A percentile compares a stretch with the other conserved stretches of the same genome.
Conservation (phyloP, 2,113 vertebrate species). For the Fukomys damarensis region DNA sequence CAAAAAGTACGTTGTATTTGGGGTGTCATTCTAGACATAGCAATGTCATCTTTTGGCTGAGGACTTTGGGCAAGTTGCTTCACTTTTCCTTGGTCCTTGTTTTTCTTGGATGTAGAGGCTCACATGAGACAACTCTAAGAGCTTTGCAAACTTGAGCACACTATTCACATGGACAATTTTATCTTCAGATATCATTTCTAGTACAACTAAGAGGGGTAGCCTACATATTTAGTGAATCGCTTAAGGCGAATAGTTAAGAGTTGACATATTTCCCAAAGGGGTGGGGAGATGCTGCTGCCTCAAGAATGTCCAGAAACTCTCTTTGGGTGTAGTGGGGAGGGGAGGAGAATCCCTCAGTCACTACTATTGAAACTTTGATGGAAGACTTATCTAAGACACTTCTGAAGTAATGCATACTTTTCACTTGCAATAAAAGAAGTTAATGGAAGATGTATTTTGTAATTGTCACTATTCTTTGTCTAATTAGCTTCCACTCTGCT, state of each 20-base stretch:
- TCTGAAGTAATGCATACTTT: slow-evolving; percentile 13
- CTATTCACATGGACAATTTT: not conserved
- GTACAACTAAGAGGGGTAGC: not conserved
- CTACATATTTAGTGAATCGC: slow-evolving; percentile 52
- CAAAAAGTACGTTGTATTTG: slow-evolving; percentile 4
- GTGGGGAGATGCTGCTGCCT: not conserved
- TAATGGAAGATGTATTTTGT: not conserved
- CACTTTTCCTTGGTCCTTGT: not conserved
- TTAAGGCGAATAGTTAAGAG: slow-evolving; percentile 38
- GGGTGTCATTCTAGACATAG: not conserved
- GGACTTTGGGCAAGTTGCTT: not conserved
- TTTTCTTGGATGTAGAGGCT: slow-evolving; percentile 22
- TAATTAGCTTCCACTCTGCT: not conserved
- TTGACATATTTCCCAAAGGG: slow-evolving; percentile 38
- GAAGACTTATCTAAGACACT: slow-evolving; percentile 20
- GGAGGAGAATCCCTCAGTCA: slow-evolving; percentile 8
- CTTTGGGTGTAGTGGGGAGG: slow-evolving; percentile 10
- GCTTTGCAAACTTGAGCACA: not conserved
- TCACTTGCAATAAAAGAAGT: slow-evolving; percentile 21
- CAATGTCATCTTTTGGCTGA: not conserved
- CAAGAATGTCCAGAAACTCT: slow-evolving; percentile 55
- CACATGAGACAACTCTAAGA: not conserved
- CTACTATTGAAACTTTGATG: slow-evolving; percentile 36
- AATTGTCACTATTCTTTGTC: slow-evolving; percentile 32
- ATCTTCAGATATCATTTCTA: slow-evolving; percentile 40